Percentiles rank a stretch among this genome's conserved stretches.
Evolutionary conservation across 2,888 invertebrate species (phyloP).

Genomic region (Cryptus armator): DNA sequence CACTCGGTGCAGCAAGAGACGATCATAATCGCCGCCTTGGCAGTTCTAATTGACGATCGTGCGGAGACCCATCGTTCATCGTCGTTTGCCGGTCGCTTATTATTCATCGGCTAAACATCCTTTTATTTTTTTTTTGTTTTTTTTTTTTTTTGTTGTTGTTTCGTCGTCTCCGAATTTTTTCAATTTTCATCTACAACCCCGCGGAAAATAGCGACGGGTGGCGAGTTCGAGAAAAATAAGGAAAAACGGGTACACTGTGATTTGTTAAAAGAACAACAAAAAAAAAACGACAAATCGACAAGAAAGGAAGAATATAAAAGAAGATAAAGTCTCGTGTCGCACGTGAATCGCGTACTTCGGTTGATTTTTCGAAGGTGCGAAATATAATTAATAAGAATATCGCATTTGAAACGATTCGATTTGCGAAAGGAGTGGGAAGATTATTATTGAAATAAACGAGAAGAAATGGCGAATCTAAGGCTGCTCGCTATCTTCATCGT

Average conservation of each 20-base stretch:
- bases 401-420: slow-evolving; percentile 3
- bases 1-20: slow-evolving; percentile 47
- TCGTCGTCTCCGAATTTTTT: neutral
- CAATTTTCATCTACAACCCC: neutral
- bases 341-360: slow-evolving; percentile 41
- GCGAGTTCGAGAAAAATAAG: neutral
- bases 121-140: neutral
- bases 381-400: slow-evolving; percentile 6
- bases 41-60: slow-evolving; percentile 68
- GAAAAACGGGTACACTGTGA: slow-evolving; percentile 12
- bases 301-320: slow-evolving; percentile 20
- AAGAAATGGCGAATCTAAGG: slow-evolving; percentile 73
- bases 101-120: slow-evolving; percentile 12
- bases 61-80: slow-evolving; percentile 51
- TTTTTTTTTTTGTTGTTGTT: slow-evolving; percentile 13
- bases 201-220: neutral
- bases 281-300: slow-evolving; percentile 2
- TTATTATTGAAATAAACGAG: neutral
- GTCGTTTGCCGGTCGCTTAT: slow-evolving; percentile 29
- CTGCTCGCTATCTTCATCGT: slow-evolving; percentile 69
- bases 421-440: slow-evolving; percentile 21
- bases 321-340: slow-evolving; percentile 48
- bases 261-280: slow-evolving; percentile 14
- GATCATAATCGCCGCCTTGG: slow-evolving; percentile 21
- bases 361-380: slow-evolving; percentile 39